Percentiles rank a stretch among this genome's conserved stretches.
Evolutionary conservation across 2,113 vertebrate species (phyloP).

Genomic region (Rana temporaria): DNA sequence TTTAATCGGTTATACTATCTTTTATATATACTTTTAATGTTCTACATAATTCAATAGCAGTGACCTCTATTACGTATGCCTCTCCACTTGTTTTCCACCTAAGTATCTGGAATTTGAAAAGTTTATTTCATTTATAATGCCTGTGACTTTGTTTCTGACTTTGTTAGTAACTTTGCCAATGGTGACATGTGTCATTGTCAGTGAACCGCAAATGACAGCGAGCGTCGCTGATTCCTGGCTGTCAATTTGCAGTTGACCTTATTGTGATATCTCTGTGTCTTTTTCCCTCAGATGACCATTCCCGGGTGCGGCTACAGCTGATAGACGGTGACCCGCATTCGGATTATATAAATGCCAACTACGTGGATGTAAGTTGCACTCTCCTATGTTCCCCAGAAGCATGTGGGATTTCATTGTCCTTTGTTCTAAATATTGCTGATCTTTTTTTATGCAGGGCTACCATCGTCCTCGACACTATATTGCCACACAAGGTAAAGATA

Average conservation of each 20-base stretch:
- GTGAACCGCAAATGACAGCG: slow-evolving; percentile 1
- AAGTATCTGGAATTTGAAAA: slow-evolving; percentile 5
- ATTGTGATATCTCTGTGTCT: slow-evolving; percentile 39
- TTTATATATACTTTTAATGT: too few species aligned
- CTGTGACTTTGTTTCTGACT: slow-evolving; percentile 37
- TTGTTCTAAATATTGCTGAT: not conserved
- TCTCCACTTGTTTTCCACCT: too few species aligned
- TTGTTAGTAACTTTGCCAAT: slow-evolving; percentile 34
- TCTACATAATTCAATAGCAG: not conserved
- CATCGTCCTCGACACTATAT: slow-evolving; percentile 87
- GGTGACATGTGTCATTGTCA: slow-evolving; percentile 41
- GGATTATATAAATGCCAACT: slow-evolving; percentile 98
- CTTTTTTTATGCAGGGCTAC: slow-evolving; percentile 74
- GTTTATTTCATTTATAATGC: slow-evolving; percentile 8
- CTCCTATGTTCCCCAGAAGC: not conserved
- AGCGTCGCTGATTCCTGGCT: slow-evolving; percentile 16
- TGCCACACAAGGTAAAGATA: slow-evolving; percentile 84
- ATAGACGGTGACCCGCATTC: slow-evolving; percentile 95
- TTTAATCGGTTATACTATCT: too few species aligned
- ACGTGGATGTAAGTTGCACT: slow-evolving; percentile 88
- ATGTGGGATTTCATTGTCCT: not conserved
- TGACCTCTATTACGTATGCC: not conserved
- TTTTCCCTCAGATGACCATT: slow-evolving; percentile 85
- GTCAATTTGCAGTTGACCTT: slow-evolving; percentile 35
- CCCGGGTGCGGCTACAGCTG: slow-evolving; percentile 90